Evolutionary conservation across 2,797 vertebrate species (phyloP).

Genomic region (Coreius guichenoti): DNA sequence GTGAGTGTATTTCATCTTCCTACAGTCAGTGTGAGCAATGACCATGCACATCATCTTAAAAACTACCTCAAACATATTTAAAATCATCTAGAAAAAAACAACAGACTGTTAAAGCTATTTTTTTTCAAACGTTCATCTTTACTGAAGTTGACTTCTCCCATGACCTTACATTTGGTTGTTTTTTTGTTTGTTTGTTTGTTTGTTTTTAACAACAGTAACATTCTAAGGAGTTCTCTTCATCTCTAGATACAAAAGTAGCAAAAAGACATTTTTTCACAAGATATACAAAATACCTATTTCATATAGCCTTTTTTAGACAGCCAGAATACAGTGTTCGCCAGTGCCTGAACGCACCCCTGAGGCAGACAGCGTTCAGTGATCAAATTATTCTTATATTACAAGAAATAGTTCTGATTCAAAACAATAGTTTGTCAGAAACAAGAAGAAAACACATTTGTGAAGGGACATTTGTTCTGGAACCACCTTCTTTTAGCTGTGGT

Average conservation of each 20-base stretch:
- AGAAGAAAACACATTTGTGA: conserved; percentile 30
- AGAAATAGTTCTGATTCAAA: conserved; percentile 39
- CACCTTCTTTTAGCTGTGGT: conserved; percentile 23
- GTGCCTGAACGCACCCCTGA: conserved; percentile 40
- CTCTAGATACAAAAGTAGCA: conserved; percentile 80
- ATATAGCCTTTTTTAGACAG: conserved; percentile 51
- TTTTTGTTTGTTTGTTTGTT: conserved; percentile 42
- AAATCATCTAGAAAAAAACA: conserved; percentile 31
- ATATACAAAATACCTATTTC: conserved; percentile 64
- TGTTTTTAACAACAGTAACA: conserved; percentile 67
- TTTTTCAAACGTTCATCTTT: conserved; percentile 62
- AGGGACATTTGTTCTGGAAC: conserved; percentile 48
- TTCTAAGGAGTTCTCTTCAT: conserved; percentile 71
- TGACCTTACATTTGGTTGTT: conserved; percentile 57
- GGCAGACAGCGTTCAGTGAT: conserved; percentile 50
- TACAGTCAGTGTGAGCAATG: conserved; percentile 38
- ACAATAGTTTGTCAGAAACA: conserved; percentile 43
- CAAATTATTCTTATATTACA: conserved; percentile 42
- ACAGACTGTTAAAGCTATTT: conserved; percentile 72
- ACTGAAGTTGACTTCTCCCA: conserved; percentile 64
- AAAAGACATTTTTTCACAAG: conserved; percentile 67
- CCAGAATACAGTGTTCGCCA: conserved; percentile 50
- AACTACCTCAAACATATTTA: conserved; percentile 5
- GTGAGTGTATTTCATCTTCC: conserved; percentile 64
- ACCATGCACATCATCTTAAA: conserved; percentile 18